Conservation (phyloP, 2,797 vertebrate species). For the Hirundo rustica region DNA sequence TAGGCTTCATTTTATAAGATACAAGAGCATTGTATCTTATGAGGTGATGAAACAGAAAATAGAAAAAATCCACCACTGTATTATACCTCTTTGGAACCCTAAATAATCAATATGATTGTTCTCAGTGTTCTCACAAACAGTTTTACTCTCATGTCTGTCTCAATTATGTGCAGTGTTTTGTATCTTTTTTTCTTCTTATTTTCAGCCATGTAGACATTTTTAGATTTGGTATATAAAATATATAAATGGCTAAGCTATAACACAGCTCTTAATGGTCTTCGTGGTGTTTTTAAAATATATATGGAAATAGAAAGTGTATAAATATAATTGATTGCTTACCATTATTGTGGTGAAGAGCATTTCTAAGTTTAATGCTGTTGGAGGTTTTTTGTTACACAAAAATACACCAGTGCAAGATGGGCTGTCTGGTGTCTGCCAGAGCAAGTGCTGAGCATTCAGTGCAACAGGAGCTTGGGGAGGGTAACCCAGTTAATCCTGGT, state of each 20-base stretch:
- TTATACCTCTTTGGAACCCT: not conserved
- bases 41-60: not conserved
- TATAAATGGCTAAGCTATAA: not conserved
- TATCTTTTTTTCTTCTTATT: not conserved
- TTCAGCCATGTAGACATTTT: not conserved
- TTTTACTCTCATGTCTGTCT: not conserved
- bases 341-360: conserved; percentile 10
- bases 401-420: not conserved
- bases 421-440: not conserved
- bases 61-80: not conserved
- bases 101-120: not conserved
- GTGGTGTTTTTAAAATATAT: not conserved
- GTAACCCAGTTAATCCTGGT: not conserved
- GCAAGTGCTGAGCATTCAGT: not conserved
- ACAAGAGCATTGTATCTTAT: not conserved
- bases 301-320: not conserved
- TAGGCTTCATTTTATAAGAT: not conserved
- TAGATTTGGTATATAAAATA: not conserved
- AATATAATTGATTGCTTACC: not conserved
- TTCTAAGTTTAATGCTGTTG: not conserved
- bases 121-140: not conserved
- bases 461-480: not conserved
- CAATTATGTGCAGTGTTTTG: not conserved
- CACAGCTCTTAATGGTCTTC: not conserved
- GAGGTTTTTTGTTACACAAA: not conserved